Percentiles rank a stretch among this genome's conserved stretches.
These are phyloP conservation scores for Myotis davidii DNA, from an alignment of 2,113 vertebrate genomes.

Conservation along the genomic window DNA sequence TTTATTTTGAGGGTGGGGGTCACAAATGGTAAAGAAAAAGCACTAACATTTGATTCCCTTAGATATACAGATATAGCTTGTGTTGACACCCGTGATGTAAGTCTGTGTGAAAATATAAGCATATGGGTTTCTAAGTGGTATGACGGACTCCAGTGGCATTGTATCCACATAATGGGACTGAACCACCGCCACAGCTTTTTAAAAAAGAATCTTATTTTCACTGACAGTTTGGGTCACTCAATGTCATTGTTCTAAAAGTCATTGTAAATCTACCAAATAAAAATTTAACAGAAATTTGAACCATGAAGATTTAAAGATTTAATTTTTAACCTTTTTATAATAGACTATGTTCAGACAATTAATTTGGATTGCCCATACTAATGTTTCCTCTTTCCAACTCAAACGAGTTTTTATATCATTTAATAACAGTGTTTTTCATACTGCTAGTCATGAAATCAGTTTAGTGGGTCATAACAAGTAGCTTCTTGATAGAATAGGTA, in stretches of 20 bases:
- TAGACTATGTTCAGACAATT: conserved; percentile 47
- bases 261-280: neutral
- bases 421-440: neutral
- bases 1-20: neutral
- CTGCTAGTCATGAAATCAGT: neutral
- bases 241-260: neutral
- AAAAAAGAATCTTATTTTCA: neutral
- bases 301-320: conserved; percentile 36
- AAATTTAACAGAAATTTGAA: neutral
- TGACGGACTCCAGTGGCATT: neutral
- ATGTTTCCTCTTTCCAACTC: neutral
- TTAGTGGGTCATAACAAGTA: neutral
- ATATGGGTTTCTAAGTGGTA: neutral
- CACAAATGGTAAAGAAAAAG: neutral
- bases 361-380: neutral
- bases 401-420: conserved; percentile 18
- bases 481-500: neutral
- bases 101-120: neutral
- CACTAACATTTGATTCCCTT: neutral
- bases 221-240: neutral
- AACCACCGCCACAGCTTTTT: neutral
- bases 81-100: neutral
- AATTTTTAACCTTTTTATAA: conserved; percentile 49
- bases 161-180: neutral
- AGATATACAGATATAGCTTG: neutral